Conservation (phyloP, 2,888 invertebrate genomes). For the Drosophila hamatofila region DNA sequence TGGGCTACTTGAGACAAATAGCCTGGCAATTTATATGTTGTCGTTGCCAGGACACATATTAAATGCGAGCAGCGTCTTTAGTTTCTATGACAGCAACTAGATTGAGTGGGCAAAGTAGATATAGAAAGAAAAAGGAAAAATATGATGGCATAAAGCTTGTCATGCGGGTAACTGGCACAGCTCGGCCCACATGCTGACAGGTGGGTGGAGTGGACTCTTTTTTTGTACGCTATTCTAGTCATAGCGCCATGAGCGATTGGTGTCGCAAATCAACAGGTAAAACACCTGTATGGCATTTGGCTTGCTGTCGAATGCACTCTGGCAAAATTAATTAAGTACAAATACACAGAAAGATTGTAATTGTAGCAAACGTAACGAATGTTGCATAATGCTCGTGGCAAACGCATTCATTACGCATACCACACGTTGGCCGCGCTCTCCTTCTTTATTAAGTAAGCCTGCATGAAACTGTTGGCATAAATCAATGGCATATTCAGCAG, state of each 20-base stretch:
- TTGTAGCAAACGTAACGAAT: conserved; percentile 42
- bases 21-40: conserved; percentile 59
- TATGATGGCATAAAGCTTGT: conserved; percentile 20
- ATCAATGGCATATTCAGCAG: conserved; percentile 61
- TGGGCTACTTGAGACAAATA: conserved; percentile 63
- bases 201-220: conserved; percentile 44
- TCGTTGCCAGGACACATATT: conserved; percentile 73
- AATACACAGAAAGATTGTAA: conserved; percentile 57
- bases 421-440: conserved; percentile 39
- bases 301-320: conserved; percentile 6
- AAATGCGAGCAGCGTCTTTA: conserved; percentile 48
- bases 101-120: conserved; percentile 37
- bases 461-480: conserved; percentile 73
- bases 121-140: conserved; percentile 3
- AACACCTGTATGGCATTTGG: conserved; percentile 19
- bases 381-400: conserved; percentile 40
- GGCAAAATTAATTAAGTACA: conserved; percentile 68
- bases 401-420: conserved; percentile 53
- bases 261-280: conserved; percentile 65
- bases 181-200: conserved; percentile 32
- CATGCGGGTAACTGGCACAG: neutral
- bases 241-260: conserved; percentile 14
- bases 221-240: conserved; percentile 27
- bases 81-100: conserved; percentile 62
- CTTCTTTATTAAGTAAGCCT: conserved; percentile 60